phyloP scores from a whole-genome alignment of 2,797 vertebrate species.

The Coreius guichenoti region DNA sequence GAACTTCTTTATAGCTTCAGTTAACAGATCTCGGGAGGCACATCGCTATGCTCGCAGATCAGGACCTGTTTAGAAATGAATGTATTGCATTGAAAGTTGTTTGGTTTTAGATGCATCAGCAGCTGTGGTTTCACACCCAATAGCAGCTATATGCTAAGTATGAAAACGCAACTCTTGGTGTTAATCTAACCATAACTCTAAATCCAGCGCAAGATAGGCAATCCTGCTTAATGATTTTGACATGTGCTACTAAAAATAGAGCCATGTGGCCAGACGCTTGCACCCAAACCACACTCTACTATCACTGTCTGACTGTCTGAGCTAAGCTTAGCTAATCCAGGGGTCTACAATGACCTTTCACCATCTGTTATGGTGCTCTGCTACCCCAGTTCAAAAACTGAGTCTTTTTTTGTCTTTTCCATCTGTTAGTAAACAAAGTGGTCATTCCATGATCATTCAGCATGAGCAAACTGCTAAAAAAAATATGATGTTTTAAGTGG shows the following conservation, averaged over 20 bases:
- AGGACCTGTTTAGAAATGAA: slow-evolving; percentile 7
- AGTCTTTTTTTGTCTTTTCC: slow-evolving; percentile 21
- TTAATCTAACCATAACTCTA: slow-evolving; percentile 22
- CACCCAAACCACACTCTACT: slow-evolving; percentile 26
- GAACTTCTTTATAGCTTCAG: background rate
- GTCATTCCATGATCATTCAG: background rate
- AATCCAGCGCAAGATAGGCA: background rate
- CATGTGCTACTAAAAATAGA: slow-evolving; percentile 46
- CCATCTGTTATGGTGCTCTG: slow-evolving; percentile 54
- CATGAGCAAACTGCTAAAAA: slow-evolving; percentile 26
- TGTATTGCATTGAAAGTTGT: slow-evolving; percentile 16
- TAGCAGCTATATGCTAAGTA: slow-evolving; percentile 1
- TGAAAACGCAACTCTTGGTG: slow-evolving; percentile 9
- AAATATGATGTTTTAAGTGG: slow-evolving; percentile 20
- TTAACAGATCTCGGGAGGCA: background rate
- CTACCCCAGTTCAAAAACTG: slow-evolving; percentile 11
- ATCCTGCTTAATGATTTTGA: slow-evolving; percentile 26
- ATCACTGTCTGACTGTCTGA: slow-evolving; percentile 32
- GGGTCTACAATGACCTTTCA: slow-evolving; percentile 44
- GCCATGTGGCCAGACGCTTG: slow-evolving; percentile 44
- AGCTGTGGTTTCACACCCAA: background rate
- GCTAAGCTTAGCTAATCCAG: slow-evolving; percentile 46
- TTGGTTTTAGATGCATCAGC: slow-evolving; percentile 18
- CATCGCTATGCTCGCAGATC: slow-evolving; percentile 9
- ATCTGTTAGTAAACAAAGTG: background rate